Evolutionary conservation across 2,888 invertebrate genomes (phyloP), one percentile per base, ranked within the genome.

Genomic region (Ennomos erosarius): DNA sequence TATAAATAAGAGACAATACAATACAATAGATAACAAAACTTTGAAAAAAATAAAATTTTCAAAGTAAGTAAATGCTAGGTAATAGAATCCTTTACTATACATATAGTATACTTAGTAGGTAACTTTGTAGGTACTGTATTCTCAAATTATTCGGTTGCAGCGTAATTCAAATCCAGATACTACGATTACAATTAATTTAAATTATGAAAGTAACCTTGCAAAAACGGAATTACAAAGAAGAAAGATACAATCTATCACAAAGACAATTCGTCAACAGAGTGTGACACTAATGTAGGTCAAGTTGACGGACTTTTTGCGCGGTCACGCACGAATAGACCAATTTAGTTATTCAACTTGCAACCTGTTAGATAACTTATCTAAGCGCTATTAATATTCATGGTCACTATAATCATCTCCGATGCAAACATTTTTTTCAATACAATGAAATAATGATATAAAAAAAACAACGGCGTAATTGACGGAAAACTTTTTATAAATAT

Each of bases 291-390:
- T 75, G 70, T 88, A 68, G 89, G 90, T 85, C 89, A 89, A 89
- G 88, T 87, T 87, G 84, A 87, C 74, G 87, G 85, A 80, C 85
- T 87, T 88, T 88, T 88, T 87, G 67, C 76, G 70, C 71, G 72
- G 85, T 83, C 74, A 87, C 81, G 88, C 87, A 83, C 79, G 76
- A 84, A 70, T 78, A 80, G 70, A 67, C 80, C 74, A 77, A 71
- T 83, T 85, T 86, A 84, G 82, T 79, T 85, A 86, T 82, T 88
- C 87, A 90, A 88, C 87, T 85, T 81, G 76, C 65, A 69, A 79
- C 71, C 76, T 74, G 73, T 86, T 85, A 85, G 70, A 78, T 76
- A 75, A 76, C 73, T 60, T 69, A 67, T 44, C 64, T 42, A 59
- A 67, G 55, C 62, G 26, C 54, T 55, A 53, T 56, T 63, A 65